Conservation (phyloP, 2,888 invertebrate genomes). For the Didymodactylos carnosus region DNA sequence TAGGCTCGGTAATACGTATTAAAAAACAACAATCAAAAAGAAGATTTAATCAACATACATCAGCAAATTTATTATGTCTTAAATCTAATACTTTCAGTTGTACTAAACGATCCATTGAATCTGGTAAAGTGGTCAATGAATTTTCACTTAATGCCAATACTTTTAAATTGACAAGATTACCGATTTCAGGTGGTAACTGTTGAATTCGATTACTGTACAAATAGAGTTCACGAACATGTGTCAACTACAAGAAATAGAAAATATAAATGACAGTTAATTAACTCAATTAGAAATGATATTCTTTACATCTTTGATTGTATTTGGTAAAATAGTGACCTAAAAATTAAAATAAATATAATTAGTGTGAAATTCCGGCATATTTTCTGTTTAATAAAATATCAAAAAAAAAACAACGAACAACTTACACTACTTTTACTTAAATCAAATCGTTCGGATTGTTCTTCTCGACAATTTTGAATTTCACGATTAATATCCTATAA, state of each 20-base stretch:
- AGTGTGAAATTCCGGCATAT: neutral
- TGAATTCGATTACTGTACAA: constrained; percentile 90
- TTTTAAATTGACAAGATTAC: constrained; percentile 50
- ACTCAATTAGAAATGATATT: neutral
- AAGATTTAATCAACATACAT: constrained; percentile 35
- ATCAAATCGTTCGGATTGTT: constrained; percentile 10
- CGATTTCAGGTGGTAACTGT: constrained; percentile 43
- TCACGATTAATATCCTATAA: constrained; percentile 6
- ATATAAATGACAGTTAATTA: neutral
- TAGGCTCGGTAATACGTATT: neutral
- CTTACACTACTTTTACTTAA: constrained; percentile 14
- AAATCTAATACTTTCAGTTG: constrained; percentile 77
- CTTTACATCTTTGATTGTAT: constrained; percentile 10
- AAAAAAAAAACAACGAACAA: too few relatives aligned
- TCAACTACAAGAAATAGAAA: neutral
- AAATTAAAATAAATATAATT: neutral
- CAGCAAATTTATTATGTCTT: constrained; percentile 86
- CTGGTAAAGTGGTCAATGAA: constrained; percentile 79
- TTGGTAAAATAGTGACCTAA: constrained; percentile 9
- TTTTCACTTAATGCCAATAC: constrained; percentile 92
- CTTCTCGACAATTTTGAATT: constrained; percentile 12
- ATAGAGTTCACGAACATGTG: constrained; percentile 53
- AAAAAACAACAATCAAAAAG: neutral
- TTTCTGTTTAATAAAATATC: neutral
- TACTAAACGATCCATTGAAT: constrained; percentile 64